Percentiles rank a stretch among this genome's conserved stretches.
Conservation (phyloP, 1,140 invertebrate species). For the Drosophila tani region DNA sequence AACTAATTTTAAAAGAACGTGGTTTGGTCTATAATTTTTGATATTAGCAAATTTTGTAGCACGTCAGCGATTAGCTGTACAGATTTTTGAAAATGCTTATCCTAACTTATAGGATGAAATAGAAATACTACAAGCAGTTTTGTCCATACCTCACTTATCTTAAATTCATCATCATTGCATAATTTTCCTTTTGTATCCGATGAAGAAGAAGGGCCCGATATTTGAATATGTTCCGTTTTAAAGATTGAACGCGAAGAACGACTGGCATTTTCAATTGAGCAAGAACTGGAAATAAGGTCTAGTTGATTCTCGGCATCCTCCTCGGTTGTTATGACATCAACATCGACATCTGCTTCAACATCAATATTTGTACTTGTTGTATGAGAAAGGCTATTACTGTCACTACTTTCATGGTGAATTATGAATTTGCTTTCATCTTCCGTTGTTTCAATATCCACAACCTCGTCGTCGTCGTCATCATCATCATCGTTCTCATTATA, state of each 20-base stretch:
- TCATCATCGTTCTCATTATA: conserved; percentile 84
- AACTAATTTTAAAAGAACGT: no score
- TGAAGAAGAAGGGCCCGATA: not conserved
- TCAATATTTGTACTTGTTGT: conserved; percentile 57
- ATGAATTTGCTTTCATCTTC: conserved; percentile 84
- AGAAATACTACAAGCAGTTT: not conserved
- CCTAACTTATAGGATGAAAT: no score
- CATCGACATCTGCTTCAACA: conserved; percentile 58
- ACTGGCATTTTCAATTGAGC: conserved; percentile 15
- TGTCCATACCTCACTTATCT: conserved; percentile 2
- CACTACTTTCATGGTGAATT: conserved; percentile 40
- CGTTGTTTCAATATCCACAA: conserved; percentile 88
- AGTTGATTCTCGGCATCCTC: conserved; percentile 54
- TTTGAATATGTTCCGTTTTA: conserved; percentile 16
- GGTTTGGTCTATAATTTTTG: no score
- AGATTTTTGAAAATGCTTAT: no score
- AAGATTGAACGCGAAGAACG: conserved; percentile 14
- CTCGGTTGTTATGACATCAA: conserved; percentile 59
- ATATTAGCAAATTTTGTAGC: no score
- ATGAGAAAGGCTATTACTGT: conserved; percentile 32
- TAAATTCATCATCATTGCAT: not conserved
- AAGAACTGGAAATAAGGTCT: conserved; percentile 30
- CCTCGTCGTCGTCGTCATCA: conserved; percentile 86
- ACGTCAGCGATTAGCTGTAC: no score
- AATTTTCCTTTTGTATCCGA: not conserved